Conservation (phyloP, 2,797 vertebrate genomes). For the Poecilia gillii region DNA sequence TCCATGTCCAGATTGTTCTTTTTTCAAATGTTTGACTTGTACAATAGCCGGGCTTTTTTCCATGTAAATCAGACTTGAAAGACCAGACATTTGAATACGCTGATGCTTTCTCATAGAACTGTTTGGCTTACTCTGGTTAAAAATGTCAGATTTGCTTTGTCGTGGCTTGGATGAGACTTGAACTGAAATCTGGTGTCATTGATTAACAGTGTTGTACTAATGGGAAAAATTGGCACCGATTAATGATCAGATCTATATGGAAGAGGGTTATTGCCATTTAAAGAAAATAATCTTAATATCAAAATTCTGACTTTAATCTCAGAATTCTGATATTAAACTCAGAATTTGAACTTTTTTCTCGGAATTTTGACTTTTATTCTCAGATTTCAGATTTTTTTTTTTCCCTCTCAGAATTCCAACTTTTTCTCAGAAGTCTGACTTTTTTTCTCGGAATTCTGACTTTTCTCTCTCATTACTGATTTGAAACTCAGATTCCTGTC, state of each 20-base stretch:
- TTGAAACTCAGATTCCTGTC: no score
- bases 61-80: slow-evolving; percentile 38
- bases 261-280: no score
- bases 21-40: slow-evolving; percentile 51
- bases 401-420: no score
- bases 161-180: slow-evolving; percentile 53
- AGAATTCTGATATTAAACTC: no score
- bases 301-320: no score
- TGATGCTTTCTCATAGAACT: slow-evolving; percentile 33
- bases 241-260: slow-evolving; percentile 29
- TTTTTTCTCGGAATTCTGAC: no score
- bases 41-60: slow-evolving; percentile 40
- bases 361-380: no score
- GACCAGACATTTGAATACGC: slow-evolving; percentile 16
- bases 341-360: no score
- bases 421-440: no score
- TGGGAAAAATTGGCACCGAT: neutral
- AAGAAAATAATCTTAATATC: no score
- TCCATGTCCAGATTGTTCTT: slow-evolving; percentile 23
- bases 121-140: slow-evolving; percentile 39
- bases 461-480: no score
- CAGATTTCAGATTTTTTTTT: no score
- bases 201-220: neutral
- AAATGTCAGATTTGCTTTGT: slow-evolving; percentile 44
- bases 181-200: slow-evolving; percentile 30